Base-by-base conservation (phyloP, 2,113 vertebrate genomes). In the Cebidichthys violaceus region DNA sequence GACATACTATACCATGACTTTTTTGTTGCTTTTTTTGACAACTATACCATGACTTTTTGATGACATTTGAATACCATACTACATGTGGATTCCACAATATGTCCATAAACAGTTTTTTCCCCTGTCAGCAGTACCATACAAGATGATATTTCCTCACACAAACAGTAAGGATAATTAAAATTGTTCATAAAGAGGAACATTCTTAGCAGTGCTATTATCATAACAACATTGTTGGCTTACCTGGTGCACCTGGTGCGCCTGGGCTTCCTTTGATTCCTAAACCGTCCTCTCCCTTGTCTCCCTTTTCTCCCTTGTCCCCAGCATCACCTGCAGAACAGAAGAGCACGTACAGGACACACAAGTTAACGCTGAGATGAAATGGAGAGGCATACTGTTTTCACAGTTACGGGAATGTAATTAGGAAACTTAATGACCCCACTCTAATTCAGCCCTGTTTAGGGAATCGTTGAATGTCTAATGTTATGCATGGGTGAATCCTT, bases 221-320 rank as follows among this genome's bases (percentile, higher is more conserved):
- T 65, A 52, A 80, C 37, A 54, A n/a, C 20, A 60, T 20, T 20
- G 6, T 6, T 43, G 65, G 37, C 67, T 90, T 89, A 96, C 96
- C 96, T 93, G 92, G 88, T 68, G 85, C 77, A 43, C 96, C 96
- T 65, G 89, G 93, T 68, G 84, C 70, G 1, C 96, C 96, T 69
- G 85, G 67, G 61, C 90, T 91, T 78, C 95, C 96, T 90, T 93
- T 93, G 64, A 91, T 83, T 79, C 96, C 95, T 2, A 95, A 75
- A 2, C 95, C 95, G 6, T 90, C 89, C 64, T 95, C 93, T 83
- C 95, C 95, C 57, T 90, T 95, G 14, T 88, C 90, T 77, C 95
- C 95, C 69, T 88, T 95, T 8, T 90, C 86, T 33, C 96, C 96
- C 57, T 91, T 95, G 6, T 39, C 80, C 1, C 95, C 95, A 11